These are phyloP conservation scores for Phocides pigmalion DNA, from an alignment of 1,140 invertebrate species.

Conservation along the genomic window DNA sequence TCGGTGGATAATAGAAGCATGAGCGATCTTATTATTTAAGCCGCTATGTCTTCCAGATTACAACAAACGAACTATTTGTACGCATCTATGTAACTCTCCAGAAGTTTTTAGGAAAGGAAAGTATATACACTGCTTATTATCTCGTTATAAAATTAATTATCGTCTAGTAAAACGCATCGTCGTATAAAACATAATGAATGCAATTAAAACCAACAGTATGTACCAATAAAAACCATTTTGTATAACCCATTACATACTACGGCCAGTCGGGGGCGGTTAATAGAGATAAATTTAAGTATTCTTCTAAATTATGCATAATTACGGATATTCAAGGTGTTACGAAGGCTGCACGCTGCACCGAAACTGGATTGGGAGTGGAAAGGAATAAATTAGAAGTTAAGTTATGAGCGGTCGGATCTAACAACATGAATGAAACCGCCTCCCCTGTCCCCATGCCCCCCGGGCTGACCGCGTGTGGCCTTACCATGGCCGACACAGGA, in stretches of 20 bases:
- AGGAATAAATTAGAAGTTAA: constrained; percentile 82
- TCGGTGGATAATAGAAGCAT: too few relatives aligned
- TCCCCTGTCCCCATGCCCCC: constrained; percentile 42
- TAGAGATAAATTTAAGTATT: constrained; percentile 35
- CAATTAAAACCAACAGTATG: neutral
- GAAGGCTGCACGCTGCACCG: constrained; percentile 56
- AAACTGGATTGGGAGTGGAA: constrained; percentile 63
- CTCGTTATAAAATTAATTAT: too few relatives aligned
- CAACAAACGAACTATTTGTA: too few relatives aligned
- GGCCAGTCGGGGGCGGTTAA: constrained; percentile 15
- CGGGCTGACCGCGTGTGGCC: constrained; percentile 75
- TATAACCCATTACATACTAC: constrained; percentile 22
- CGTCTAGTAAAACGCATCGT: too few relatives aligned
- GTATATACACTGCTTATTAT: too few relatives aligned
- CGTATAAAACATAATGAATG: neutral
- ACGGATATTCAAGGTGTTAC: constrained; percentile 57
- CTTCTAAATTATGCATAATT: constrained; percentile 54
- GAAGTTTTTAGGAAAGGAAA: too few relatives aligned
- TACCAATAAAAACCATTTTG: constrained; percentile 4
- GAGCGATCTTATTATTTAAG: too few relatives aligned
- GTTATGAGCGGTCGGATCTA: constrained; percentile 80
- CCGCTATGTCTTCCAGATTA: too few relatives aligned
- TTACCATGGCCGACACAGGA: constrained; percentile 65
- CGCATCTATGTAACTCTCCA: too few relatives aligned
- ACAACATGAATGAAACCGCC: constrained; percentile 81